Evolutionary conservation across 2,113 vertebrate genomes (phyloP), one percentile per base, ranked within the genome.

Genomic region (Austrofundulus limnaeus): DNA sequence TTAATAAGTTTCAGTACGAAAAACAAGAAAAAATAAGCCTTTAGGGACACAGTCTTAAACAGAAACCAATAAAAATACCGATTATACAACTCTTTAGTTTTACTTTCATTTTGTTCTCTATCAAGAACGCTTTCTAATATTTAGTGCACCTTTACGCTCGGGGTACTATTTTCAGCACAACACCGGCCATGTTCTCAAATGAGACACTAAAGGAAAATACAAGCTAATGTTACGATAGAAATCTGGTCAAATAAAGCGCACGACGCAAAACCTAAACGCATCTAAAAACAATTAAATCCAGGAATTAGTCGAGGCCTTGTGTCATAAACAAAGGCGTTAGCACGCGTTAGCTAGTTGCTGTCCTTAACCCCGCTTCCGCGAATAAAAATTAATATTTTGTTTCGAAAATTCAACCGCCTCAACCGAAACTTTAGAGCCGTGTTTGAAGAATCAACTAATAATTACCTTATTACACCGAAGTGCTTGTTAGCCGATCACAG

Each of bases 241-340:
- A 49, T 15, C 12, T 15, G 6, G 15, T 24, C 8, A 49, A 16
- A 15, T 37, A 20, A 10, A 11, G 8, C 3, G 1, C 49, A 17
- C 7, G 10, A n/a, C 5, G n/a, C 14, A 13, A n/a, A 24, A 20
- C 20, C 8, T 4, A 13, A 14, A 10, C 19, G 14, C 15, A 31
- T 13, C 11, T 0, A 14, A 14, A 11, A 3, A 16, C 3, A 10
- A 3, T 28, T 50, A 16, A n/a, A 67, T 17, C 21, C 37, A 16
- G 1, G 20, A 38, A 47, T 54, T 58, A 64, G 4, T 0, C 9
- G 12, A 62, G 77, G 78, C 84, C 84, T 66, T 6, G 9, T 17
- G n/a, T 34, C 10, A 77, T 76, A 79, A 87, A 88, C 88, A 89
- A 89, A 87, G 88, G 88, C 86, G 75, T 24, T 14, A 15, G 63